Evolutionary conservation across 2,113 vertebrate species (phyloP), one percentile per base, ranked within the genome.

Genomic region (Carassius carassius): DNA sequence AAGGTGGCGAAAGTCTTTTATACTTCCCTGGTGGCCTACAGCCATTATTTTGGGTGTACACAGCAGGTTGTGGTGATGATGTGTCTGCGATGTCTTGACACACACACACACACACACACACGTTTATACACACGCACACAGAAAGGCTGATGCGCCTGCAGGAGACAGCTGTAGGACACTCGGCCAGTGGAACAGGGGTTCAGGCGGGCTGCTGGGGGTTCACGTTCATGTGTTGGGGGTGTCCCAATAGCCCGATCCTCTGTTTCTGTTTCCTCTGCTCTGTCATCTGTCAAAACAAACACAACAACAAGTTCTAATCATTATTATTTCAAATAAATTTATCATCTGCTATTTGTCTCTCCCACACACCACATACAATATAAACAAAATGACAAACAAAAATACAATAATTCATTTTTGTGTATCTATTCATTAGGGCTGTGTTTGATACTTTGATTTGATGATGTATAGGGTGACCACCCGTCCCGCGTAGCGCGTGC

Each of bases 261-360:
- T 99, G 98, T 90, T 99, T 99, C 95, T 99, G 98, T 92, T 99
- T 99, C 93, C 98, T 96, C 92, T 99, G 98, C 86, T 99, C 98
- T 1, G 97, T 99, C 98, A 99, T 99, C 98, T 99, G 95, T 91
- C 93, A 94, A 94, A 80, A 25, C 89, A 93, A 85, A 92, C 49
- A 93, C 89, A 51, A 92, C 88, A 83, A 13, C 9, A 12, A n/a
- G 13, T 88, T 90, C 92, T 89, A 90, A 90, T 90, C 74, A 32
- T 49, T 13, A 12, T 47, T 47, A 6, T 14, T 14, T 16, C 1
- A 25, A 35, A 67, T 14, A 12, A 23, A 17, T 49, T 4, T 25
- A 5, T 8, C 47, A 25, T 49, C 12, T 74, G 17, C 69, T 41
- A 1, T 11, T 21, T 37, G 19, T 3, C 63, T 32, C 25, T 65